These are phyloP conservation scores for Anas acuta DNA, from an alignment of 2,797 vertebrate genomes.

Conservation along the genomic window DNA sequence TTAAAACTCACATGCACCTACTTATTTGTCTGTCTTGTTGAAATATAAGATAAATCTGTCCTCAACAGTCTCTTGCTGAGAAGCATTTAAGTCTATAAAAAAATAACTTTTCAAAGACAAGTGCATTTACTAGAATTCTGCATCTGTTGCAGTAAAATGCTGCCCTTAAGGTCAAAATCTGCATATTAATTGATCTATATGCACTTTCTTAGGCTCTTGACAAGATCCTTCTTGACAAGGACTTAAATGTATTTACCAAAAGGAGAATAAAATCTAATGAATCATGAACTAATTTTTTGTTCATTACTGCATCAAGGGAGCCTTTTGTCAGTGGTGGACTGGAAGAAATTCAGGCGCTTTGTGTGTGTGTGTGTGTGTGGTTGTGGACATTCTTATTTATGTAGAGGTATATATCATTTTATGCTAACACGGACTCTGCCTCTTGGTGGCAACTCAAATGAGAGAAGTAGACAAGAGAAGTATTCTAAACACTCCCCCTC, in stretches of 20 bases:
- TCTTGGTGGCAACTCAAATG: not conserved
- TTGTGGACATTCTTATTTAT: not conserved
- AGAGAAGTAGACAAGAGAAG: not conserved
- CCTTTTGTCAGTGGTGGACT: not conserved
- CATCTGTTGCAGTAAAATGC: not conserved
- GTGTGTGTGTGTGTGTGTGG: too few relatives aligned
- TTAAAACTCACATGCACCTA: not conserved
- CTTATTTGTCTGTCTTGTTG: not conserved
- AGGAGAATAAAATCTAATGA: not conserved
- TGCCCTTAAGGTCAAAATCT: not conserved
- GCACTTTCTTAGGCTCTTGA: not conserved
- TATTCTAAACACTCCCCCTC: not conserved
- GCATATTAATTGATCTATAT: not conserved
- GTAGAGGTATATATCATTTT: not conserved
- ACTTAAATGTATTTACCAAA: not conserved
- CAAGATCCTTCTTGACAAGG: not conserved
- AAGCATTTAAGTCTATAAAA: not conserved
- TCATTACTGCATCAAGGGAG: not conserved
- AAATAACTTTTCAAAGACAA: not conserved
- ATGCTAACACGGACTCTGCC: not conserved
- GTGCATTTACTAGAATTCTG: not conserved
- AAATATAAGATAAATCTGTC: not conserved
- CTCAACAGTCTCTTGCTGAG: not conserved
- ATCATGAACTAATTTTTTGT: not conserved
- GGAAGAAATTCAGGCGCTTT: rapidly evolving